phyloP scores from a whole-genome alignment of 2,797 vertebrate species.

The Sparus aurata region DNA sequence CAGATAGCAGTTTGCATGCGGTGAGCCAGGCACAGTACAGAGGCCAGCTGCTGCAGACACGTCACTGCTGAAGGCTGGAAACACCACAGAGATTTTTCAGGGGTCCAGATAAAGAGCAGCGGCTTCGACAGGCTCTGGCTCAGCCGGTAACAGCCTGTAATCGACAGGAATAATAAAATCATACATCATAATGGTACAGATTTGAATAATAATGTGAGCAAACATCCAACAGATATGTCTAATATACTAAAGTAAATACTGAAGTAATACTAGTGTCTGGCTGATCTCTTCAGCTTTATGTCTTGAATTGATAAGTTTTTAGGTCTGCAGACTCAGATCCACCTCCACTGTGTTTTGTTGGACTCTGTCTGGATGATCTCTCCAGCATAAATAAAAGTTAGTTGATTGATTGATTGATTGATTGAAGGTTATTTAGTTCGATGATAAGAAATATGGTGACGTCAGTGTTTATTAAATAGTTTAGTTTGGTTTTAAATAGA shows the following conservation, averaged over 20 bases:
- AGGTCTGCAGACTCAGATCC: not conserved
- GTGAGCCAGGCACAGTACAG: constrained; percentile 6
- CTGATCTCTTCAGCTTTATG: not conserved
- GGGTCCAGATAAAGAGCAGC: constrained; percentile 20
- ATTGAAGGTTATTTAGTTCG: no score
- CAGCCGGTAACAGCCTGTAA: not conserved
- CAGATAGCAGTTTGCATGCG: constrained; percentile 37
- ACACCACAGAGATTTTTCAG: constrained; percentile 1
- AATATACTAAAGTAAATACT: not conserved
- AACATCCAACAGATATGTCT: not conserved
- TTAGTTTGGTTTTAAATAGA: no score
- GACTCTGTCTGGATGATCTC: no score
- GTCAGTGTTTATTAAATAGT: no score
- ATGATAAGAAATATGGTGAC: no score
- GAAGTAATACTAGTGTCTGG: not conserved
- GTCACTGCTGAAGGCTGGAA: constrained; percentile 26
- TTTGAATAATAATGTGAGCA: not conserved
- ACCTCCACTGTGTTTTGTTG: no score
- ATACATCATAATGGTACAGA: constrained; percentile 6
- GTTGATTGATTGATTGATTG: no score
- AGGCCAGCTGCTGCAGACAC: constrained; percentile 42
- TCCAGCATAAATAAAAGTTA: no score
- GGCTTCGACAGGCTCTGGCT: constrained; percentile 9
- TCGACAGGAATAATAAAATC: constrained; percentile 16
- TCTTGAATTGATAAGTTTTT: not conserved